These are phyloP conservation scores for Dendrocopos noguchii DNA, from an alignment of 2,113 vertebrate species.

Conservation along the genomic window DNA sequence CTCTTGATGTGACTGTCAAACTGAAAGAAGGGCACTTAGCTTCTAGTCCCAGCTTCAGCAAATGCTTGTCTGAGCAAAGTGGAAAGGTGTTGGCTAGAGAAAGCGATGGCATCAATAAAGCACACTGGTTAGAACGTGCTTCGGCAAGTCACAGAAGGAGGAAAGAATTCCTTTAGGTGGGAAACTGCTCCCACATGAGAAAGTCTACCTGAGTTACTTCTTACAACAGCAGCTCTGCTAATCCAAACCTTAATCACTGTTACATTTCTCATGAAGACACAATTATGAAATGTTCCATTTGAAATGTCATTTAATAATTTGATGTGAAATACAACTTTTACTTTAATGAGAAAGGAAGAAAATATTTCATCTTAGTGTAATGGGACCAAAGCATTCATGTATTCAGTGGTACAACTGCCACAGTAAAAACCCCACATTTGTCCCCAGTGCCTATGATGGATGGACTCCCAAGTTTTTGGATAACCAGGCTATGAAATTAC, in stretches of 20 bases:
- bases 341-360: not conserved
- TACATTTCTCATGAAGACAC: not conserved
- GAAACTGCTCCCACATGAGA: not conserved
- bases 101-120: not conserved
- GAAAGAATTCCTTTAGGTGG: not conserved
- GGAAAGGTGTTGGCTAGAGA: not conserved
- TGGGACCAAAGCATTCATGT: not conserved
- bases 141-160: not conserved
- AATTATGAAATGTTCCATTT: not conserved
- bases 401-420: not conserved
- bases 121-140: not conserved
- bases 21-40: not conserved
- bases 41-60: not conserved
- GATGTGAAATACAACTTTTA: not conserved
- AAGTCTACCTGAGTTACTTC: not conserved
- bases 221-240: constrained; percentile 7
- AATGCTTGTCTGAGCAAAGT: not conserved
- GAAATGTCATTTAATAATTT: not conserved
- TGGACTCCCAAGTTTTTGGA: not conserved
- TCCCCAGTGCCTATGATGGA: not conserved
- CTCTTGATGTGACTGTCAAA: not conserved
- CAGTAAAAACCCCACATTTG: not conserved
- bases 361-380: not conserved
- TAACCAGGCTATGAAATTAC: not conserved
- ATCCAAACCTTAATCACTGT: not conserved